Conservation (phyloP, 2,113 vertebrate genomes). For the Daboia siamensis region DNA sequence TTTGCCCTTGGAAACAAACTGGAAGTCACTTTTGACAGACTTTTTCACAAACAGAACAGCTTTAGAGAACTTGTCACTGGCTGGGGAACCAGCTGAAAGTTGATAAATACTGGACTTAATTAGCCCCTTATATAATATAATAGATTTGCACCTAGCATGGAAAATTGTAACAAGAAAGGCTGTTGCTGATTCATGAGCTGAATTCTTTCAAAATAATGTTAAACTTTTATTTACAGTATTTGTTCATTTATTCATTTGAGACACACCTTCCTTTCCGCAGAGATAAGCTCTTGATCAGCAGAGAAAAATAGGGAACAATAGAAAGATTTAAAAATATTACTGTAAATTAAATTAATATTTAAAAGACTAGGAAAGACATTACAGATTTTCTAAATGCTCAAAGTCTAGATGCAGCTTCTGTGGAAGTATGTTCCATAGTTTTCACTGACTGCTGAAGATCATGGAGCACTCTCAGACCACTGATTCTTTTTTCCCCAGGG, state of each 20-base stretch:
- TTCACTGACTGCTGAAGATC: not conserved
- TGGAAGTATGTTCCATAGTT: not conserved
- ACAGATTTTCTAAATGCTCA: not conserved
- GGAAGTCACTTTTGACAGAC: not conserved
- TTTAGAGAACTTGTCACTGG: not conserved
- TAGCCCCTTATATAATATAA: not conserved
- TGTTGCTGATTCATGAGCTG: not conserved
- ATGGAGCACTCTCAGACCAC: not conserved
- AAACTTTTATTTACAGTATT: not conserved
- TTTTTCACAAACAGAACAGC: not conserved
- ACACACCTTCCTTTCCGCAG: not conserved
- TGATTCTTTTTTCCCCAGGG: not conserved
- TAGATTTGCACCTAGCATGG: not conserved
- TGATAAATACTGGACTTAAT: not conserved
- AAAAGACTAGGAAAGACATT: not conserved
- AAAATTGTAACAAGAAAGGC: not conserved
- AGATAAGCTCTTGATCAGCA: not conserved
- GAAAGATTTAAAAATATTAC: not conserved
- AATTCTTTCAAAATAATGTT: not conserved
- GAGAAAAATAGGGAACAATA: not conserved
- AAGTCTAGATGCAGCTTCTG: not conserved
- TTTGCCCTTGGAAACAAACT: not conserved
- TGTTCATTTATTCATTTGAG: not conserved
- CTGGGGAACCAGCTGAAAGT: not conserved
- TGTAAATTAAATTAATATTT: not conserved